These are phyloP conservation scores for Anguilla anguilla DNA, from an alignment of 2,797 vertebrate species.

Conservation along the genomic window DNA sequence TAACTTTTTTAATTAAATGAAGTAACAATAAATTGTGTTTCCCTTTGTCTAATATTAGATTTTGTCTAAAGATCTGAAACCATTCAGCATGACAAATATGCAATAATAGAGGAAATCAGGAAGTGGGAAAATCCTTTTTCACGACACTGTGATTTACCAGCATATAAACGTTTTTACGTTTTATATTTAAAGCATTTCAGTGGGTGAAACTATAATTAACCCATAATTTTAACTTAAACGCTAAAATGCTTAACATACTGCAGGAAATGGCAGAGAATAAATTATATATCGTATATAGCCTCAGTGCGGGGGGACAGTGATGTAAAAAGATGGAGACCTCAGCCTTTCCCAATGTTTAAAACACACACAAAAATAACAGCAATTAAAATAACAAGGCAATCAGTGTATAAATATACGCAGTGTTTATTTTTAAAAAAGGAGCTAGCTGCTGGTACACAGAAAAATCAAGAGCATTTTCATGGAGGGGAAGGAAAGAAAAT, in stretches of 20 bases:
- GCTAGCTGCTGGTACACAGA: not conserved
- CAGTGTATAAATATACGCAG: not conserved
- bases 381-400: not conserved
- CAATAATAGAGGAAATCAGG: no score
- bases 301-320: not conserved
- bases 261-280: not conserved
- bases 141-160: not conserved
- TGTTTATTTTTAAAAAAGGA: not conserved
- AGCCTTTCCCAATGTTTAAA: not conserved
- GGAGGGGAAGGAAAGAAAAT: not conserved
- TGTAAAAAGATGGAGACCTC: not conserved
- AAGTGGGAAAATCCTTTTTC: no score
- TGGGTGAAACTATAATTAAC: not conserved
- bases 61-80: no score
- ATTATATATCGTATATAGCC: not conserved
- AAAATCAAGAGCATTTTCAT: constrained; percentile 12
- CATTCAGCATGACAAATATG: no score
- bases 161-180: not conserved
- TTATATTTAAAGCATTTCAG: not conserved
- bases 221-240: not conserved
- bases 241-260: not conserved
- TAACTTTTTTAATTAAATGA: no score
- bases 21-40: no score
- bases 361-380: not conserved
- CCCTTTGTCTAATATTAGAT: no score